A percentile compares a stretch with the other conserved stretches of the same genome.
Evolutionary conservation across 2,113 vertebrate genomes (phyloP).

Genomic region (Crotophaga sulcirostris): DNA sequence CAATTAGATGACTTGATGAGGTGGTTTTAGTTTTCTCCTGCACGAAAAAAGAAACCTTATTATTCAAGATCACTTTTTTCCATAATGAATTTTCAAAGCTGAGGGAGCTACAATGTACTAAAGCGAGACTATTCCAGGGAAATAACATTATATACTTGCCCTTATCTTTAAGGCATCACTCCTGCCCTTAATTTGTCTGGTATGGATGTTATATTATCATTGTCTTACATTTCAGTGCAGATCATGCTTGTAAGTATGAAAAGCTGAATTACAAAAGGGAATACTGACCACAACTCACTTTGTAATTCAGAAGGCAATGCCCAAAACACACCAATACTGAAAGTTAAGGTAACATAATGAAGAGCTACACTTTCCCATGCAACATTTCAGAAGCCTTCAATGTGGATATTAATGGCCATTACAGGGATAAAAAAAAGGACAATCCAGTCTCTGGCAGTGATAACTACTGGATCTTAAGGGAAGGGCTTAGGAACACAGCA

Average conservation of each 20-base stretch:
- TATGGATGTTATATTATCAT: background rate
- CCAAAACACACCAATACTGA: background rate
- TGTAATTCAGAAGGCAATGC: background rate
- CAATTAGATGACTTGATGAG: background rate
- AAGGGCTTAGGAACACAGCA: background rate
- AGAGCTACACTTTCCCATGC: background rate
- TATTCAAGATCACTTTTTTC: background rate
- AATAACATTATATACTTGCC: background rate
- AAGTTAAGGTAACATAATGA: background rate
- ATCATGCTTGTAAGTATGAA: background rate
- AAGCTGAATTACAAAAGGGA: background rate
- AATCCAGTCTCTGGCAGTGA: background rate
- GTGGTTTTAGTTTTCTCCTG: background rate
- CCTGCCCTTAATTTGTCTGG: background rate
- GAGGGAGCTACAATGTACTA: background rate
- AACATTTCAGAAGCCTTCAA: background rate
- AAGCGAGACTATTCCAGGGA: background rate
- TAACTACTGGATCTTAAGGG: background rate
- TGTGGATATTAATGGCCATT: background rate
- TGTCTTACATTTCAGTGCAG: no score
- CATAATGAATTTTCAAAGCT: background rate
- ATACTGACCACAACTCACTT: background rate
- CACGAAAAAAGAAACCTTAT: background rate
- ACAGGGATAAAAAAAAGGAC: background rate
- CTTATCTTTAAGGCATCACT: background rate